Evolutionary conservation across 2,888 invertebrate genomes (phyloP), one percentile per base, ranked within the genome.

Genomic region (Ornithoptera alexandrae): DNA sequence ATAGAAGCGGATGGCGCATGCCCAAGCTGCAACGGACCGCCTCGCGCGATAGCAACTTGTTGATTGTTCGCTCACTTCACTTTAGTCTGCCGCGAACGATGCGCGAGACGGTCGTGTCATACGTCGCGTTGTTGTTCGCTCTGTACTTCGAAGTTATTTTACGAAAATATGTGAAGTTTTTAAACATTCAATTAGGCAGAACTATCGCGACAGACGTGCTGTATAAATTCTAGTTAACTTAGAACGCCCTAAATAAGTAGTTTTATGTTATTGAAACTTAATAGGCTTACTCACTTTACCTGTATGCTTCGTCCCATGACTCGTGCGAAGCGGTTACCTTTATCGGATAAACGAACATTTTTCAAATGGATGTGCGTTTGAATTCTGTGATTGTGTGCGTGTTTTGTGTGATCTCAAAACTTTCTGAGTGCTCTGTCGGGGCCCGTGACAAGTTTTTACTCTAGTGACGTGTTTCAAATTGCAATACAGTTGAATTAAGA

Each of bases 331-430:
- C 89, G 88, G 89, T 88, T 87, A 86, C 85, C 86, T 85, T 86
- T 89, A 88, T 90, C 87, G 90, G 89, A 90, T 89, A 90, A 91
- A 91, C 90, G 91, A 86, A 92, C 87, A 89, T 88, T 90, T 91
- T 92, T 91, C 89, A 91, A 92, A 92, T 92, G 90, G 89, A 90
- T 90, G 90, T 90, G 90, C 87, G 88, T 89, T 89, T 85, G 80
- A 85, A 84, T 86, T 83, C 78, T 87, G 92, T 89, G 90, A 87
- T 88, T 87, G 90, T 90, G 92, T 89, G 86, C 86, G 89, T 90
- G 88, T 82, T 87, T 84, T 86, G 88, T 90, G 90, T 84, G 78
- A 79, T 82, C 84, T 82, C 82, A 81, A 85, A 79, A 88, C 89
- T 82, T 79, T 82, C 84, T 85, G 85, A 86, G 85, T 88, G 86